Percentiles rank a stretch among this genome's conserved stretches.
phyloP scores from a whole-genome alignment of 2,113 vertebrate genomes.

The Pipa parva region DNA sequence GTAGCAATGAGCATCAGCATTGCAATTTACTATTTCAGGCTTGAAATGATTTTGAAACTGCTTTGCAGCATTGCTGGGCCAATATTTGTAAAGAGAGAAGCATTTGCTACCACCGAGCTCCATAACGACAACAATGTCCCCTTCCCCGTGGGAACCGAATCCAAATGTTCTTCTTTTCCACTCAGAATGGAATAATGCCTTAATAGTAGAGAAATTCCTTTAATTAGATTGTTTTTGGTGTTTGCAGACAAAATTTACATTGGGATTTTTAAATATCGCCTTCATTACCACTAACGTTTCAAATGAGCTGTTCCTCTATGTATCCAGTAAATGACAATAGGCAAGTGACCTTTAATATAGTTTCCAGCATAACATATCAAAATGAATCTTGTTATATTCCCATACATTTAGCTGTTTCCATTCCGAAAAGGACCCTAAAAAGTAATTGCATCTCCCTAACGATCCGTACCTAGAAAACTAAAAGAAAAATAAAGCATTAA shows the following conservation, averaged over 20 bases:
- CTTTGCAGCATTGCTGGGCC: neutral
- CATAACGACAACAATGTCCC: neutral
- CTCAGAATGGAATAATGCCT: neutral
- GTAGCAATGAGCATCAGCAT: neutral
- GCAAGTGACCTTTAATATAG: too few relatives aligned
- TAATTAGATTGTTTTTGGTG: slow-evolving; percentile 20
- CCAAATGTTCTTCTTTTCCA: neutral
- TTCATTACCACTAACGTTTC: too few relatives aligned
- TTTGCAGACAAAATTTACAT: slow-evolving; percentile 11
- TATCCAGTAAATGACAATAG: too few relatives aligned
- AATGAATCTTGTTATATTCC: too few relatives aligned
- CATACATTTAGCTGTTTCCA: too few relatives aligned
- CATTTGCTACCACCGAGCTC: slow-evolving; percentile 2
- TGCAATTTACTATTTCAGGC: neutral
- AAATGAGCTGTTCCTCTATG: too few relatives aligned
- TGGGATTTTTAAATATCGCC: neutral
- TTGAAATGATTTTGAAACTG: neutral
- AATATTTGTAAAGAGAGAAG: neutral
- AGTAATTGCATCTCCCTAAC: too few relatives aligned
- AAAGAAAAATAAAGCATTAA: too few relatives aligned
- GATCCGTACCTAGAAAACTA: too few relatives aligned
- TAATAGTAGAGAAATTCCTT: slow-evolving; percentile 34
- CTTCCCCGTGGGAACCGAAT: neutral
- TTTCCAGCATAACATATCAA: too few relatives aligned
- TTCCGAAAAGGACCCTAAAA: too few relatives aligned